A percentile compares a stretch with the other conserved stretches of the same genome.
Conservation (phyloP, 2,888 invertebrate species). For the Eilema griseolum region DNA sequence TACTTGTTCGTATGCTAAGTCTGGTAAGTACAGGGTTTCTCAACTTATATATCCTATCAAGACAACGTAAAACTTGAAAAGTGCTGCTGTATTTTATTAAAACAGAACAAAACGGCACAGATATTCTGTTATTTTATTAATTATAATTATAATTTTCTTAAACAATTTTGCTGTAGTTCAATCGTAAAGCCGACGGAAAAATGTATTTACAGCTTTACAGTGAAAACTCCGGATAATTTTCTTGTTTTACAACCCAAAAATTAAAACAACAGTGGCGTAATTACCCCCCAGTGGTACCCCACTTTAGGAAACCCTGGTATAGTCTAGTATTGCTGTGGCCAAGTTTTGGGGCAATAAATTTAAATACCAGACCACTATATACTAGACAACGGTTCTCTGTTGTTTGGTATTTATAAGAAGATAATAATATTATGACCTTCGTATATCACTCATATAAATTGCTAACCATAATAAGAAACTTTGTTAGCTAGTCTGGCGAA, state of each 20-base stretch:
- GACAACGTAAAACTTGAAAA: background rate
- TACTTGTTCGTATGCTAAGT: background rate
- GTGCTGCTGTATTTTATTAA: background rate
- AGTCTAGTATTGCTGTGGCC: too few species aligned
- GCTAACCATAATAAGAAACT: conserved; percentile 1
- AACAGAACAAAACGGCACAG: background rate
- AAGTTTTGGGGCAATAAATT: too few species aligned
- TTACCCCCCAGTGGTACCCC: background rate
- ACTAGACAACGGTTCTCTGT: too few species aligned
- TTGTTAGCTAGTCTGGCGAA: conserved; percentile 14
- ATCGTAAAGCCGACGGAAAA: background rate
- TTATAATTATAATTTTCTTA: background rate
- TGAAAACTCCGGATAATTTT: background rate
- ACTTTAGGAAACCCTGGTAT: background rate
- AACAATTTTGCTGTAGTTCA: background rate
- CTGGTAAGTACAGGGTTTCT: background rate
- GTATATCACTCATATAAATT: conserved; percentile 13
- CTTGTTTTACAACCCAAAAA: background rate
- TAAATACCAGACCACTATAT: too few species aligned
- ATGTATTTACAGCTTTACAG: background rate
- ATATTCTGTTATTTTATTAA: background rate
- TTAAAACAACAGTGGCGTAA: background rate
- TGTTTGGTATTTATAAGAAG: too few species aligned
- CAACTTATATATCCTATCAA: background rate
- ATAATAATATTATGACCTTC: conserved; percentile 4